phyloP scores from a whole-genome alignment of 2,888 invertebrate species.

The Pinctada fucata region DNA sequence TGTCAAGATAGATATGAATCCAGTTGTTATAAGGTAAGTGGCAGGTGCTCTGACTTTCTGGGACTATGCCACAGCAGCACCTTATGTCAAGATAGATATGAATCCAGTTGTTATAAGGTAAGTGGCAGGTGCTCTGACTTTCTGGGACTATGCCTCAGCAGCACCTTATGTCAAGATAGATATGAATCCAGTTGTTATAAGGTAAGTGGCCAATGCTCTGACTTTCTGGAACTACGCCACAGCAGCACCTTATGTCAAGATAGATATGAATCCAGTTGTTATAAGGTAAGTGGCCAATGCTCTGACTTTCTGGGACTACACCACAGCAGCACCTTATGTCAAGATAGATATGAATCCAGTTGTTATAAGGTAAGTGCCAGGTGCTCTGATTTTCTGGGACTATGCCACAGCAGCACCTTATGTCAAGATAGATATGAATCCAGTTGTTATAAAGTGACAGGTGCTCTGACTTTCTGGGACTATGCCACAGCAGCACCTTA shows the following conservation, averaged over 20 bases:
- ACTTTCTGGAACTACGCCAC: no score
- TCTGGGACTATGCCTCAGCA: slow-evolving; percentile 95
- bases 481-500: no score
- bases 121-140: slow-evolving; percentile 89
- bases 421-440: slow-evolving; percentile 90
- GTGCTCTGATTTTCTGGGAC: slow-evolving; percentile 92
- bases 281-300: no score
- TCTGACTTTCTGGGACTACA: no score
- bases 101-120: slow-evolving; percentile 89
- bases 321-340: slow-evolving; percentile 68
- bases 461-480: no score
- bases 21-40: no score
- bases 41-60: no score
- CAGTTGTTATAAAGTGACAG: slow-evolving; percentile 79
- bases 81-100: slow-evolving; percentile 85
- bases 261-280: no score
- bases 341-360: slow-evolving; percentile 91
- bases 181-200: slow-evolving; percentile 87
- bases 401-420: slow-evolving; percentile 90
- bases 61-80: no score
- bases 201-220: not conserved
- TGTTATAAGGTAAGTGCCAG: no score
- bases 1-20: no score
- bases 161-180: slow-evolving; percentile 87
- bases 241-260: no score